A percentile compares a stretch with the other conserved stretches of the same genome.
Evolutionary conservation across 2,888 invertebrate genomes (phyloP).

Genomic region (Rhagophthalmus giganteus): DNA sequence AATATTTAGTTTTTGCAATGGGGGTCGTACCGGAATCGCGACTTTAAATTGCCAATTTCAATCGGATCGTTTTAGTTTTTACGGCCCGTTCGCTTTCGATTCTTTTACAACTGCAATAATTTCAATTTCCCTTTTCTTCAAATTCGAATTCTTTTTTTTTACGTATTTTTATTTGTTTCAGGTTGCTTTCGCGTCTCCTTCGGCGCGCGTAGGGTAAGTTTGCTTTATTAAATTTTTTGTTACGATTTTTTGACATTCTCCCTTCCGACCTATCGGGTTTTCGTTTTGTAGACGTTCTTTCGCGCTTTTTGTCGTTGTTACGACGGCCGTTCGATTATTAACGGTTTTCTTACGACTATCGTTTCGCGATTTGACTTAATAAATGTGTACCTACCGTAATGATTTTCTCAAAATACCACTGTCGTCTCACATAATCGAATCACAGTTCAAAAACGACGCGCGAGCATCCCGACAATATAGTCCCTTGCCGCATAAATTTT

Average conservation of each 20-base stretch:
- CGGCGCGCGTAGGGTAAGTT: slow-evolving; percentile 13
- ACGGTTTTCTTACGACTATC: not conserved
- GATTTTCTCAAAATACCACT: not conserved
- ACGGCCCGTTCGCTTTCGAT: not conserved
- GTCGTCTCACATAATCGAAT: slow-evolving; percentile 3
- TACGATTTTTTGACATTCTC: slow-evolving; percentile 21
- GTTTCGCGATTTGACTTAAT: not conserved
- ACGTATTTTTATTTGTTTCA: slow-evolving; percentile 10
- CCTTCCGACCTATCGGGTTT: slow-evolving; percentile 10
- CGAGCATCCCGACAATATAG: slow-evolving; percentile 9
- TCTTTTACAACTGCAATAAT: not conserved
- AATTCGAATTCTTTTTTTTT: slow-evolving; percentile 3
- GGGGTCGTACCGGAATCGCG: no score
- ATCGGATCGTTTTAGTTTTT: no score
- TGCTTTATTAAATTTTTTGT: slow-evolving; percentile 23
- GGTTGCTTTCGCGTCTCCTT: slow-evolving; percentile 1
- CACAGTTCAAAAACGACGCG: slow-evolving; percentile 21
- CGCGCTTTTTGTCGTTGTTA: slow-evolving; percentile 8
- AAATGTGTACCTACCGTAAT: not conserved
- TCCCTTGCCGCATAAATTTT: slow-evolving; percentile 19
- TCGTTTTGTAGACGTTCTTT: slow-evolving; percentile 14
- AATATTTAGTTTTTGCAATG: no score
- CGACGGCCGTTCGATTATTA: slow-evolving; percentile 15
- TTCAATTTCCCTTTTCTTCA: not conserved
- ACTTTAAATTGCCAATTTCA: slow-evolving; percentile 2